phyloP scores from a whole-genome alignment of 1,140 invertebrate species.

The Drosophila varians region DNA sequence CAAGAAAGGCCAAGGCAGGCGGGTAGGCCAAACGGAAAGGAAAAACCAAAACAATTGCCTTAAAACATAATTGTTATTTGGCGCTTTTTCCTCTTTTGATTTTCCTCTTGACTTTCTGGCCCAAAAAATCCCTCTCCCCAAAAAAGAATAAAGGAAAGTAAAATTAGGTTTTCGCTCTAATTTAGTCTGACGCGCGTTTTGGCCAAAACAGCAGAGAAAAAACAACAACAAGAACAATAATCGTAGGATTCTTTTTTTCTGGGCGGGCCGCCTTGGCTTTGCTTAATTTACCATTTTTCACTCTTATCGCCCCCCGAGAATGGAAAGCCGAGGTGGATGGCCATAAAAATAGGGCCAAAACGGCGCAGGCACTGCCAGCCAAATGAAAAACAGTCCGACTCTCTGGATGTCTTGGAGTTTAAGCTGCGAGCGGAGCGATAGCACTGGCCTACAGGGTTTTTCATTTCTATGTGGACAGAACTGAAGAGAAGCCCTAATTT shows the following conservation, averaged over 20 bases:
- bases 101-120: conserved; percentile 68
- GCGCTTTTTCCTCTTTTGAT: conserved; percentile 71
- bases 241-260: conserved; percentile 26
- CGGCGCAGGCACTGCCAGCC: conserved; percentile 19
- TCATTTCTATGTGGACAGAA: no score
- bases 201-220: conserved; percentile 14
- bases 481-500: no score
- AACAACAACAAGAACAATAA: conserved; percentile 44
- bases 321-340: conserved; percentile 26
- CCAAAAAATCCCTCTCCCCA: conserved; percentile 50
- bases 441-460: no score
- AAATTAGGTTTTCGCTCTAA: conserved; percentile 82
- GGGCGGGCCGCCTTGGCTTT: conserved; percentile 50
- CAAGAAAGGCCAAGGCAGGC: conserved; percentile 2
- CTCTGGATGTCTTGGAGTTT: conserved; percentile 65
- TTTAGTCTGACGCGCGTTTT: conserved; percentile 74
- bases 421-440: conserved; percentile 78
- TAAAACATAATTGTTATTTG: conserved; percentile 82
- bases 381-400: conserved; percentile 59
- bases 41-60: conserved; percentile 80
- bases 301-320: conserved; percentile 70
- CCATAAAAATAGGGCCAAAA: conserved; percentile 72
- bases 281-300: conserved; percentile 82
- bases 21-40: conserved; percentile 32
- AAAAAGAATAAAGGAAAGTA: conserved; percentile 43